phyloP scores from a whole-genome alignment of 2,113 vertebrate genomes.

The Plecturocebus donacophilus region DNA sequence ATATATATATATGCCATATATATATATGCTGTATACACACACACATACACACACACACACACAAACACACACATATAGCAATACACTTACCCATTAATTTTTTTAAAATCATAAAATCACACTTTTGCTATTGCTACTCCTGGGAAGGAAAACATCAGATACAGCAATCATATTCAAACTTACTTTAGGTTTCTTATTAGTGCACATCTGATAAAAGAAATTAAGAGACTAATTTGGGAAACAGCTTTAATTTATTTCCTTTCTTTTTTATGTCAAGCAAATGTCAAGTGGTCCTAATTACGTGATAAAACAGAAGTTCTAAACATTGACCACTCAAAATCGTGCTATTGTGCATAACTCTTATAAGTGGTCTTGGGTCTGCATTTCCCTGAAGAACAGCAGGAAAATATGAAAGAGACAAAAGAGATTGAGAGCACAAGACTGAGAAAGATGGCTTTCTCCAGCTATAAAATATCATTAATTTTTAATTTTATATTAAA shows the following conservation, averaged over 20 bases:
- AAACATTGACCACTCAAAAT: neutral
- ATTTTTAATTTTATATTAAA: neutral
- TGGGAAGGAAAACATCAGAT: neutral
- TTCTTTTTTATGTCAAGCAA: slow-evolving; percentile 50
- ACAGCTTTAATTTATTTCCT: neutral
- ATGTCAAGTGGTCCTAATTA: neutral
- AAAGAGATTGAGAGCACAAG: neutral
- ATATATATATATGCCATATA: neutral
- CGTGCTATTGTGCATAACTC: neutral
- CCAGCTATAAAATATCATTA: neutral
- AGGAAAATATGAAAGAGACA: neutral
- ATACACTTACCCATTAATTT: neutral
- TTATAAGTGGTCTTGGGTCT: neutral
- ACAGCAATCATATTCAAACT: neutral
- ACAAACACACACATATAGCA: neutral
- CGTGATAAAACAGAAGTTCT: neutral
- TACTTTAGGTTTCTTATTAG: neutral
- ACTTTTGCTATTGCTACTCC: neutral
- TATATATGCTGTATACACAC: neutral
- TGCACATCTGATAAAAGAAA: slow-evolving; percentile 4
- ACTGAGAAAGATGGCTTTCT: neutral
- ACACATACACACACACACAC: neutral
- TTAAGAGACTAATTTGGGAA: slow-evolving; percentile 47
- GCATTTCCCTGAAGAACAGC: neutral
- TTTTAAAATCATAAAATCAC: neutral